Evolutionary conservation across 1,140 invertebrate genomes (phyloP).

Genomic region (Lordiphosa clarofinis): DNA sequence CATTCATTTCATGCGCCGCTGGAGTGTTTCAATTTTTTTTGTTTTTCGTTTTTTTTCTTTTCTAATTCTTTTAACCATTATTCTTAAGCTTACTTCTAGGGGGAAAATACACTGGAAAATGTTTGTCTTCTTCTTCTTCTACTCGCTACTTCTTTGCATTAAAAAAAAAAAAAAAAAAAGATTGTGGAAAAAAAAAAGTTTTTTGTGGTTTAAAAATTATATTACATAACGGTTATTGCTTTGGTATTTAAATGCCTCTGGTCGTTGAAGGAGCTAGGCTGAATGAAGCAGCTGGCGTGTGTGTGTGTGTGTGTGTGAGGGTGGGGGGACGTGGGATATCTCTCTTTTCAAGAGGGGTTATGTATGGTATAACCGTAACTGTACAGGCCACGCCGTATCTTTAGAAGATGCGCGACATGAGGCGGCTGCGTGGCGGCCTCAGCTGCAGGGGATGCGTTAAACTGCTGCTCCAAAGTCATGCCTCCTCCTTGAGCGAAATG

Average conservation of each 20-base stretch:
- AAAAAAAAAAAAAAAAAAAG: slow-evolving; percentile 45
- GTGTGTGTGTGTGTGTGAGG: background rate
- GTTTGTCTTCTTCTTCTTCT: slow-evolving; percentile 37
- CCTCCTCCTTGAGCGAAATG: slow-evolving; percentile 75
- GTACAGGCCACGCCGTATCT: slow-evolving; percentile 43
- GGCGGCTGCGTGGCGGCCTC: slow-evolving; percentile 47
- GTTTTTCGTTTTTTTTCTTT: slow-evolving; percentile 12
- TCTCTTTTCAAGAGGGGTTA: slow-evolving; percentile 11
- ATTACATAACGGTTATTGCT: slow-evolving; percentile 77
- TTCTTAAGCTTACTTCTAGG: slow-evolving; percentile 40
- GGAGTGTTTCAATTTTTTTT: slow-evolving; percentile 11
- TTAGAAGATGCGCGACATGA: slow-evolving; percentile 79
- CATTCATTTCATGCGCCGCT: background rate
- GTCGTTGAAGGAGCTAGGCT: slow-evolving; percentile 55
- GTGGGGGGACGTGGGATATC: slow-evolving; percentile 7
- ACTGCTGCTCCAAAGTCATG: slow-evolving; percentile 74
- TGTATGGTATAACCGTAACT: slow-evolving; percentile 35
- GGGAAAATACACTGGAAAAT: slow-evolving; percentile 69
- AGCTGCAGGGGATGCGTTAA: slow-evolving; percentile 13
- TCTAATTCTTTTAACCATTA: slow-evolving; percentile 40
- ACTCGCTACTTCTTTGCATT: slow-evolving; percentile 5
- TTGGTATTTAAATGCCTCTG: slow-evolving; percentile 77
- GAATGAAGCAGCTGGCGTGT: slow-evolving; percentile 16
- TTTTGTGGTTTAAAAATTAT: slow-evolving; percentile 63
- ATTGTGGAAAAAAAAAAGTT: slow-evolving; percentile 36